Evolutionary conservation across 2,113 vertebrate genomes (phyloP), one percentile per base, ranked within the genome.

Genomic region (Channa argus): DNA sequence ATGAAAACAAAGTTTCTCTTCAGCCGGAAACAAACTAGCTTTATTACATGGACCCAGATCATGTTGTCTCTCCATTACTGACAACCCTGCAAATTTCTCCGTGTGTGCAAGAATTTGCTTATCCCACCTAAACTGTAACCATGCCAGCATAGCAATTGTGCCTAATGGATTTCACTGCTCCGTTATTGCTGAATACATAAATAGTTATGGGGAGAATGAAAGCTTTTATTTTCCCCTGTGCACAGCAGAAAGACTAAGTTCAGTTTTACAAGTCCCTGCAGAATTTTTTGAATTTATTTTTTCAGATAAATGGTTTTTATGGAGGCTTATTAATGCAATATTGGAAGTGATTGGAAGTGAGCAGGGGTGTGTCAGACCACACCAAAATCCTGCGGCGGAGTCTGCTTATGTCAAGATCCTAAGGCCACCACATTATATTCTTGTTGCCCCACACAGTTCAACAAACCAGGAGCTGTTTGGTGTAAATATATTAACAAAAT

Each of bases 121-220:
- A 81, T 91, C 79, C 88, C 72, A 79, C 79, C 70, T 70, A 81
- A 90, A 92, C 74, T 46, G 86, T 89, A 84, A 73, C 69, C 79
- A 82, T 88, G 90, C 88, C 88, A 88, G 82, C 86, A 76, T 87
- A 86, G 90, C 89, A 91, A 86, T 90, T 86, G 79, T 75, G 82
- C 79, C 82, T 91, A 93, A 91, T 91, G 91, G 91, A 87, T 93
- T 93, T 90, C 74, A 53, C 83, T 83, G 72, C 74, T 67, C 49
- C 38, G 34, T 89, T 89, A 89, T 83, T 87, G 89, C 90, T 92
- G 91, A 93, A 91, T 73, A 86, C 83, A 83, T 83, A 85, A 82
- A 89, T 89, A 88, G 85, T 91, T 87, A 87, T 77, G 68, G 82
- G 61, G 63, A 24, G 78, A 92, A 89, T 84, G 56, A 84, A 51